Percentiles rank a stretch among this genome's conserved stretches.
Conservation (phyloP, 2,113 vertebrate genomes). For the Macaca fascicularis region DNA sequence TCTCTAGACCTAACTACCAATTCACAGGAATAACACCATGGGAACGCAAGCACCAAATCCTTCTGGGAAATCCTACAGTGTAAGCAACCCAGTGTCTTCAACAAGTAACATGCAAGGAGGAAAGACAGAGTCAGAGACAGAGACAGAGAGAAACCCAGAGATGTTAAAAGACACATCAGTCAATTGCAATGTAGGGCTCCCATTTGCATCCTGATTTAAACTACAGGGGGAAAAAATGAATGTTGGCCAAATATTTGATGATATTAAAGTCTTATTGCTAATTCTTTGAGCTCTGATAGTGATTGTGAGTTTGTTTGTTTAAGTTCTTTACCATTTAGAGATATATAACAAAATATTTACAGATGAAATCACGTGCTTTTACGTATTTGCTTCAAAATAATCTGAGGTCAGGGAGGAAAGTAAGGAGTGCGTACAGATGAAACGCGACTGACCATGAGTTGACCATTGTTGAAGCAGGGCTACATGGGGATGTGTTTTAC, state of each 20-base stretch:
- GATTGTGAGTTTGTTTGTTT: not conserved
- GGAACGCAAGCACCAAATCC: slow-evolving; percentile 43
- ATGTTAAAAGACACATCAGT: not conserved
- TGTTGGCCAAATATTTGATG: not conserved
- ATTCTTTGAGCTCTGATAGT: not conserved
- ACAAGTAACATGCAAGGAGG: not conserved
- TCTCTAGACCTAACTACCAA: slow-evolving; percentile 28
- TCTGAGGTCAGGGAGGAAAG: not conserved
- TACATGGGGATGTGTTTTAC: not conserved
- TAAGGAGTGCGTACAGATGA: not conserved
- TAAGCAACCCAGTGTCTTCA: slow-evolving; percentile 37
- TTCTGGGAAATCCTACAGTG: slow-evolving; percentile 8
- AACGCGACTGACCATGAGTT: not conserved
- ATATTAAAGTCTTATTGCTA: not conserved
- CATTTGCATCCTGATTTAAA: not conserved
- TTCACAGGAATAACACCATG: not conserved
- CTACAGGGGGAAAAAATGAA: not conserved
- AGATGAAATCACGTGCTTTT: not conserved
- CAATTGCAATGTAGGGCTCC: not conserved
- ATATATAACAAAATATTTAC: not conserved
- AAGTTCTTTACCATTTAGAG: not conserved
- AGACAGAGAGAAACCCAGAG: not conserved
- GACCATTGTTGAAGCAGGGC: not conserved
- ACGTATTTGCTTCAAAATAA: slow-evolving; percentile 32
- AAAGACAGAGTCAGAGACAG: not conserved